Conservation (phyloP, 2,797 vertebrate genomes). For the Cirrhinus mrigala region DNA sequence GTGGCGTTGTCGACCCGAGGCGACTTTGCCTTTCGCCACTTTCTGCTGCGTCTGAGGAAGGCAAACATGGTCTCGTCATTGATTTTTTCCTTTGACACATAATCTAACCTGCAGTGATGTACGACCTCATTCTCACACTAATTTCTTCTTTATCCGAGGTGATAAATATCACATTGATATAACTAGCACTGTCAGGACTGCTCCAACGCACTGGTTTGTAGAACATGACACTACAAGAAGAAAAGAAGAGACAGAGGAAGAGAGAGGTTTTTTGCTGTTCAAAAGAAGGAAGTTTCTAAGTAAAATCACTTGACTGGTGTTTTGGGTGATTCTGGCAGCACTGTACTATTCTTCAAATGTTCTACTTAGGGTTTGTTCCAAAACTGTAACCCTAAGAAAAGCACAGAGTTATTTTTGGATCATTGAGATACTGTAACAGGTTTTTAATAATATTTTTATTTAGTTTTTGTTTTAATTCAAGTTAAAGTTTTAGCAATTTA, state of each 20-base stretch:
- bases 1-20: conserved; percentile 68
- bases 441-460: neutral
- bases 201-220: conserved; percentile 76
- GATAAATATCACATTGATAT: conserved; percentile 85
- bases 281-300: no score
- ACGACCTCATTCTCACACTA: conserved; percentile 85
- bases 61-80: conserved; percentile 68
- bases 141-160: conserved; percentile 85
- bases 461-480: neutral
- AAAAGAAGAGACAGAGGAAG: neutral
- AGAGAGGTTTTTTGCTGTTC: neutral
- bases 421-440: neutral
- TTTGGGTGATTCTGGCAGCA: no score
- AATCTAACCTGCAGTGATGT: conserved; percentile 83
- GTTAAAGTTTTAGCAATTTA: neutral
- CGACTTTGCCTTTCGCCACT: conserved; percentile 66
- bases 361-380: neutral
- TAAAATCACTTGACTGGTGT: no score
- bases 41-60: conserved; percentile 67
- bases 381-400: neutral
- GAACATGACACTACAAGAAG: conserved; percentile 67
- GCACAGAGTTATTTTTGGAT: neutral
- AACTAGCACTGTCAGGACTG: conserved; percentile 75
- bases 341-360: no score
- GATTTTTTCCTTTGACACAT: conserved; percentile 81